These are phyloP conservation scores for Nansenia antarctica DNA, from an alignment of 2,113 vertebrate genomes.

Conservation along the genomic window DNA sequence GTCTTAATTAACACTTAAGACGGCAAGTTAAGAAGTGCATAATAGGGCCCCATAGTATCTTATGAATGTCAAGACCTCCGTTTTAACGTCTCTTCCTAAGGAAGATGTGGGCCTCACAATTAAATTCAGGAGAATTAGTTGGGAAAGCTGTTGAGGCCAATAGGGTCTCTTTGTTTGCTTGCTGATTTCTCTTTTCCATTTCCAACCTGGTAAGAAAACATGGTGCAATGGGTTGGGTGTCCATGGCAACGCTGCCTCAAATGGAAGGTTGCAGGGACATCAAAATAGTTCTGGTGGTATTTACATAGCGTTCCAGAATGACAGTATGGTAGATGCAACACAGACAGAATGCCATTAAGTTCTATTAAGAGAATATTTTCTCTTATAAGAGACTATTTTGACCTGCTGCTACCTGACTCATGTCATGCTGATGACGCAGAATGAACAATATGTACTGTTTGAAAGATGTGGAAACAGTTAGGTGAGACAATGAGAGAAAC, in stretches of 20 bases:
- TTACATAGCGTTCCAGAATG: not conserved
- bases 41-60: too few species aligned
- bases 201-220: not conserved
- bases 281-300: not conserved
- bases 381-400: too few species aligned
- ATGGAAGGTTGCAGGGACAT: not conserved
- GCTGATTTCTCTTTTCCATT: not conserved
- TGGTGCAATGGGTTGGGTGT: not conserved
- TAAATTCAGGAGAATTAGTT: not conserved
- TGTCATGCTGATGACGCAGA: not conserved
- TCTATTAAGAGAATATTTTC: too few species aligned
- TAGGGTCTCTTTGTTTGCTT: not conserved
- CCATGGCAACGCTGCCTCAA: conserved; percentile 3
- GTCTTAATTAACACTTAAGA: too few species aligned
- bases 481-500: conserved; percentile 53
- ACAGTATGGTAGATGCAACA: not conserved
- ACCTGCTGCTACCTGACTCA: not conserved
- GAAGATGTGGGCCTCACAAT: not conserved
- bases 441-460: not conserved
- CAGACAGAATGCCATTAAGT: not conserved
- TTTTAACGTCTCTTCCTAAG: not conserved
- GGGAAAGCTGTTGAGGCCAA: not conserved
- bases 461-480: not conserved
- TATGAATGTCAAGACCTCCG: too few species aligned
- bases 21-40: too few species aligned